Percentiles rank a stretch among this genome's conserved stretches.
Conservation (phyloP, 2,113 vertebrate species). For the Percopsis transmontana region DNA sequence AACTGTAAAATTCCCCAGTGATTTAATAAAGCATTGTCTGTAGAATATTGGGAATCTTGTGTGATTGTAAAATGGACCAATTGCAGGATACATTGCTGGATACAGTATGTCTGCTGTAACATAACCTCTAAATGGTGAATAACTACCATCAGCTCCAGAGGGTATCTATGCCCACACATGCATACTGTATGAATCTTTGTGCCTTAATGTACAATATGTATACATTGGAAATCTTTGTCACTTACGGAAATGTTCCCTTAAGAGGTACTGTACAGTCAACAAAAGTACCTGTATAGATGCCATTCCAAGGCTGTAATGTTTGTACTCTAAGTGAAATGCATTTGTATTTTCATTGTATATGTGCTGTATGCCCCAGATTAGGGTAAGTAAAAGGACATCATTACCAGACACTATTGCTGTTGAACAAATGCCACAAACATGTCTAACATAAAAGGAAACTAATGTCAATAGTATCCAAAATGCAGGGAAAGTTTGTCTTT, state of each 20-base stretch:
- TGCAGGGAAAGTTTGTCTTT: constrained; percentile 13
- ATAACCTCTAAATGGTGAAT: not conserved
- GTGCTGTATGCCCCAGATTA: not conserved
- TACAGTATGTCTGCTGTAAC: not conserved
- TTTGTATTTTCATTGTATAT: not conserved
- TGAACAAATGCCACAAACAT: constrained; percentile 4
- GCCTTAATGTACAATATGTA: no score
- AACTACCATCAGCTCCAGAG: no score
- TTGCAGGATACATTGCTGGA: not conserved
- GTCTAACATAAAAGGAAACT: not conserved
- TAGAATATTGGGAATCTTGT: not conserved
- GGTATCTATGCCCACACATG: no score
- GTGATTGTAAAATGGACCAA: not conserved
- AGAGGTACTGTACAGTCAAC: no score
- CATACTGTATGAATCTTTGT: no score
- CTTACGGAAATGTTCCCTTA: no score
- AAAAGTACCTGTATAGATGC: no score
- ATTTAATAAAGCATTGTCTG: no score
- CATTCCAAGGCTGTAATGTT: no score
- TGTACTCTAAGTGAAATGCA: no score
- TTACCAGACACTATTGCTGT: not conserved
- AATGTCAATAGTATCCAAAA: not conserved
- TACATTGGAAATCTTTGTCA: no score
- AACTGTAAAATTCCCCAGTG: no score
- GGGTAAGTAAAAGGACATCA: not conserved